Percentiles rank a stretch among this genome's conserved stretches.
These are phyloP conservation scores for Crotalus horridus DNA, from an alignment of 2,113 vertebrate genomes.

Conservation along the genomic window DNA sequence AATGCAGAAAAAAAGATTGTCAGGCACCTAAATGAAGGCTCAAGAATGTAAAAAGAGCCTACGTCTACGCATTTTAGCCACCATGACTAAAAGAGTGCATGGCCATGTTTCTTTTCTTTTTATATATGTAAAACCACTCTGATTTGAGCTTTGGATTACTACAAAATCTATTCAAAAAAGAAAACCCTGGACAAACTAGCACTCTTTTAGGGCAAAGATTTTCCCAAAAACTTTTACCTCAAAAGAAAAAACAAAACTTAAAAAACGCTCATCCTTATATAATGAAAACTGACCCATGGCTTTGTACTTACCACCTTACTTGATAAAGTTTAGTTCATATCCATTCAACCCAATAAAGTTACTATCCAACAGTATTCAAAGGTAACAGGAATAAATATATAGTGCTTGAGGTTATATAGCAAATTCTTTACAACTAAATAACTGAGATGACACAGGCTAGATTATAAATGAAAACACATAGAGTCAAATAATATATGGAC, in stretches of 20 bases:
- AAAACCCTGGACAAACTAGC: background rate
- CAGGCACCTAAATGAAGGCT: background rate
- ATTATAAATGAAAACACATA: conserved; percentile 23
- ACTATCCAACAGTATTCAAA: background rate
- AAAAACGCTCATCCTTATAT: conserved; percentile 21
- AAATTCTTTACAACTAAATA: conserved; percentile 26
- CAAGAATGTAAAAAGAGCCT: background rate
- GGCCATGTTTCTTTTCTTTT: background rate
- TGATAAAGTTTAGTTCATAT: conserved; percentile 27
- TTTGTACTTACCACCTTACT: conserved; percentile 20
- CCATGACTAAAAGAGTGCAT: background rate
- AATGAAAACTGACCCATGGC: background rate
- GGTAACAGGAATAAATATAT: conserved; percentile 14
- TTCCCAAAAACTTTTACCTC: background rate
- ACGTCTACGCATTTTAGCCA: background rate
- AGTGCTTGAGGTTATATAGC: background rate
- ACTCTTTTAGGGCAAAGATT: background rate
- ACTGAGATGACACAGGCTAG: background rate
- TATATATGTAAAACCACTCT: background rate
- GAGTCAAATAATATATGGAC: conserved; percentile 12
- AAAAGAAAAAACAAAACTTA: conserved; percentile 22
- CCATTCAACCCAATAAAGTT: conserved; percentile 25
- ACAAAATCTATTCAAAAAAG: background rate
- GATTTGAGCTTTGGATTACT: background rate
- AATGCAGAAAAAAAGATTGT: background rate